Evolutionary conservation across 2,888 invertebrate species (phyloP), one percentile per base, ranked within the genome.

Genomic region (Monopis laevigella): DNA sequence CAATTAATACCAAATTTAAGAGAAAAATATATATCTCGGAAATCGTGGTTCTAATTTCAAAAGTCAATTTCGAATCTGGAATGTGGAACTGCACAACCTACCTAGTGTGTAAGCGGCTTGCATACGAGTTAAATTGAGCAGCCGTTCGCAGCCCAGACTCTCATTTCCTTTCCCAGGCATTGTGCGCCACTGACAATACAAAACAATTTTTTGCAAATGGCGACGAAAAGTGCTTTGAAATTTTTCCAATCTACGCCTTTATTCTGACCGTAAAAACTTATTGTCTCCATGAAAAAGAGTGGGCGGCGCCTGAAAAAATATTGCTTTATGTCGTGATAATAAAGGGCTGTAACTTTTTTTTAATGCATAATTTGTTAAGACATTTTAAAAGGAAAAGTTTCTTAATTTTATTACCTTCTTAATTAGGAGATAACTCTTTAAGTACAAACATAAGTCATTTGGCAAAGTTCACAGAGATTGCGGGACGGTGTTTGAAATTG

Each of bases 101-200:
- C n/a, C n/a, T n/a, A n/a, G n/a, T n/a, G n/a, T n/a, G n/a, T n/a
- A n/a, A n/a, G n/a, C 14, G 16, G 14, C 16, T n/a, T 36, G 28
- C 48, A 43, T 60, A 62, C 65, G 67, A 70, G 75, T 71, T 78
- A 75, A 78, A 77, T 75, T 74, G 75, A 74, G 77, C 71, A 61
- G 58, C 27, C 52, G 60, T 60, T 58, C 65, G 66, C 62, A 69
- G 14, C 27, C 75, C 74, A 77, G 77, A 77, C 77, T 74, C 74
- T 74, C 75, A 75, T 78, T 78, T 78, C 77, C 77, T 77, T 66
- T 65, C 65, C 62, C 68, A 60, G 58, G 71, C 63, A 78, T 78
- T 78, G 78, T 78, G 61, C 65, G 61, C 67, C 65, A 66, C 65
- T 72, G 73, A 77, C 77, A 78, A 80, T 77, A 75, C 77, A 75